Base-by-base conservation (phyloP, 2,797 vertebrate species). In the Gephyroberyx darwinii region DNA sequence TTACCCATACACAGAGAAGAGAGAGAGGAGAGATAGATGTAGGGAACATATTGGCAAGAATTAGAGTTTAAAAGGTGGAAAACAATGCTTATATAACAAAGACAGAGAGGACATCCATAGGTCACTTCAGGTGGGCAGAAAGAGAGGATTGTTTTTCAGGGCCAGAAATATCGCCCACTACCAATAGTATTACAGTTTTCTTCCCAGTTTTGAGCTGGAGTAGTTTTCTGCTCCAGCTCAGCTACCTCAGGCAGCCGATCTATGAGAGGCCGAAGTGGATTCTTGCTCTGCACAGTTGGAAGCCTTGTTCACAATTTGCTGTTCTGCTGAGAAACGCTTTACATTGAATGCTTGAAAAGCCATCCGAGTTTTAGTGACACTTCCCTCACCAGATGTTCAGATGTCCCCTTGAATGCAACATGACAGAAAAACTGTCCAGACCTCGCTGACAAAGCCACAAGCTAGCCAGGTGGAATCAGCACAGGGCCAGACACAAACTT, bases 391-490 rank as follows among this genome's bases (percentile, higher is more conserved):
- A n/a, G n/a, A n/a, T n/a, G 47, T 66, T 48, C 43, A 53, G 33
- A 31, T 48, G 50, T 20, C 62, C 45, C 14, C 51, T 48, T 17
- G 45, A 59, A 61, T 48, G 26, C 65, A 62, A 62, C 41, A 65
- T 58, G 59, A 56, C 48, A 60, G 68, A 61, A 14, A 35, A 50
- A 45, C 35, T 53, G 43, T 47, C 45, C 22, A 69, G 67, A 54
- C 8, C 54, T 65, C 5, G 60, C 55, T 65, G 74, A 76, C 55
- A 41, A 51, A 65, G 56, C 37, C 41, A 48, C 54, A n/a, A 63
- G 33, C 43, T 60, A 30, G 58, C 31, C 47, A 26, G 43, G 53
- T 13, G 2, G 60, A 48, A 59, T 69, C 52, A 63, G 65, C 60
- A 64, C n/a, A 55, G 35, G 52, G 65, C 45, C n/a, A 37, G 10